phyloP scores from a whole-genome alignment of 2,797 vertebrate species.

The Euthynnus affinis region DNA sequence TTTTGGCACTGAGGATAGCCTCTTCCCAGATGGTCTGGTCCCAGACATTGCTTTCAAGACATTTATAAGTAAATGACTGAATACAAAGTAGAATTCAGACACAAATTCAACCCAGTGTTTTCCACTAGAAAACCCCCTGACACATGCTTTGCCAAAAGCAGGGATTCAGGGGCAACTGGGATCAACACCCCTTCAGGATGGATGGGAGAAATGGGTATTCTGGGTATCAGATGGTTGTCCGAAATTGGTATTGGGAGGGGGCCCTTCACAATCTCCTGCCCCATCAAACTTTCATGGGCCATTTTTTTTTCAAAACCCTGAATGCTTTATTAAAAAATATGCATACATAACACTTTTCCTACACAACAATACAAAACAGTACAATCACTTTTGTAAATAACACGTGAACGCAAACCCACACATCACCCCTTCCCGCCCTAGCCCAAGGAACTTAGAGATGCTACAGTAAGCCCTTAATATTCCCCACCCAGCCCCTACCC shows the following conservation, averaged over 20 bases:
- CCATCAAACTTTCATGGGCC: conserved; percentile 68
- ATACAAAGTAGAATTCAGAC: conserved; percentile 55
- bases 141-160: conserved; percentile 51
- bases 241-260: conserved; percentile 19
- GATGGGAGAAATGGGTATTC: conserved; percentile 21
- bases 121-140: conserved; percentile 19
- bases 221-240: conserved; percentile 25
- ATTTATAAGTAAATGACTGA: conserved; percentile 49
- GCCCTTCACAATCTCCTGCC: conserved; percentile 41
- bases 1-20: conserved; percentile 54
- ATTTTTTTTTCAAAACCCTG: conserved; percentile 85
- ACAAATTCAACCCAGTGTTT: conserved; percentile 40
- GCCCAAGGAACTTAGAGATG: conserved; percentile 78
- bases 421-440: conserved; percentile 65
- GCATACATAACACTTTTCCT: conserved; percentile 90
- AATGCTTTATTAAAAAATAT: conserved; percentile 92
- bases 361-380: conserved; percentile 89
- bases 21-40: conserved; percentile 38
- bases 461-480: conserved; percentile 81
- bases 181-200: conserved; percentile 14
- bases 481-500: conserved; percentile 62
- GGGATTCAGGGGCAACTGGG: conserved; percentile 24
- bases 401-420: conserved; percentile 85
- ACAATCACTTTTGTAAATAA: conserved; percentile 89
- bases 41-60: conserved; percentile 57